Conservation (phyloP, 2,888 invertebrate species). For the Sepioteuthis lessoniana region DNA sequence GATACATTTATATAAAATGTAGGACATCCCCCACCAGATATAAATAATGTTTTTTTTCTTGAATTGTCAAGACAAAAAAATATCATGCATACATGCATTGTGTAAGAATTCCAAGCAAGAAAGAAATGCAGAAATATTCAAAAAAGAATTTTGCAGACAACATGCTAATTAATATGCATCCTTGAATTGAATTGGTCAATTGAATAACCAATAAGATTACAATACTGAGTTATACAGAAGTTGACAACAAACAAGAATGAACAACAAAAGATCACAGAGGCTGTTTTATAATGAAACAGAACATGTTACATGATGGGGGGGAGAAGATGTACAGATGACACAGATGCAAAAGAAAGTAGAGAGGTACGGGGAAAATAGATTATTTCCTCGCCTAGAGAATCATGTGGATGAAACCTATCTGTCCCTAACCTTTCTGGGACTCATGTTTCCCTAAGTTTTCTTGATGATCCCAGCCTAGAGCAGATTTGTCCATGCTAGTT, state of each 20-base stretch:
- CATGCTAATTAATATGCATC: neutral
- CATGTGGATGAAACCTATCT: neutral
- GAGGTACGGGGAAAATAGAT: neutral
- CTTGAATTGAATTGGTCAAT: neutral
- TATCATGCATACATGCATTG: neutral
- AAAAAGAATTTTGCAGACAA: neutral
- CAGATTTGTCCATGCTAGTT: slow-evolving; percentile 81
- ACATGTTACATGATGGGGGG: neutral
- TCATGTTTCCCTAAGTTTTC: slow-evolving; percentile 68
- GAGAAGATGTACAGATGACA: neutral
- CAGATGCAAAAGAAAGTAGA: neutral
- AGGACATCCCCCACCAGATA: too few relatives aligned
- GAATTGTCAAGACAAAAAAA: too few relatives aligned
- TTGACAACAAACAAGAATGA: neutral
- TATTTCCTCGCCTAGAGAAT: neutral
- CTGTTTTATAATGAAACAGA: neutral
- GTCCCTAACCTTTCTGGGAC: slow-evolving; percentile 75
- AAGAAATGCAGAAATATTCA: neutral
- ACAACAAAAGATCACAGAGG: neutral
- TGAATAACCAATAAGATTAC: neutral
- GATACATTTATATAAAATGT: too few relatives aligned
- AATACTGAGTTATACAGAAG: neutral
- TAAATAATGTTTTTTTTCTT: too few relatives aligned
- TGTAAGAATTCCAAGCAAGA: neutral
- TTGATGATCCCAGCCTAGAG: slow-evolving; percentile 73